Percentiles rank a stretch among this genome's conserved stretches.
Evolutionary conservation across 2,113 vertebrate genomes (phyloP).

Genomic region (Leptodactylus fuscus): DNA sequence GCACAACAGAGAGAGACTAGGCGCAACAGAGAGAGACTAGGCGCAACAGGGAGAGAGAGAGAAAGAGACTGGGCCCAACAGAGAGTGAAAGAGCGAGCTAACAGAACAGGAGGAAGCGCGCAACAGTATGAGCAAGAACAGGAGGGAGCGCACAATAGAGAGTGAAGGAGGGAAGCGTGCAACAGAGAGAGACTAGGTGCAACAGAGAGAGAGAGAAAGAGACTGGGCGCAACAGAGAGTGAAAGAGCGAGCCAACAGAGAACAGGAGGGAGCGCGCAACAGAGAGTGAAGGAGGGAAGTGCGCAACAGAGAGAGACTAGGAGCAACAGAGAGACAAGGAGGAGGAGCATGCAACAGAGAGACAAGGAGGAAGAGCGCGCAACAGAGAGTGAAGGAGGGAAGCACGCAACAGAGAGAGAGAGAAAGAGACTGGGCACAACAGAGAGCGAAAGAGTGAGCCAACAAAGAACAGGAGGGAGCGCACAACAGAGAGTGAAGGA

Average conservation of each 20-base stretch:
- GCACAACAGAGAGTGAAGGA: no score
- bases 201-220: no score
- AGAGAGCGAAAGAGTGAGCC: background rate
- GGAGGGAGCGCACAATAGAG: background rate
- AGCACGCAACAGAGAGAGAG: background rate
- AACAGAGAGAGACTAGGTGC: background rate
- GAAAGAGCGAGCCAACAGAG: background rate
- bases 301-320: no score
- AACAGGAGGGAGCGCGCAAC: no score
- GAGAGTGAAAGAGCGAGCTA: background rate
- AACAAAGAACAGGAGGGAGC: no score
- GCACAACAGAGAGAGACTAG: background rate
- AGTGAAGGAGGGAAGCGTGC: background rate
- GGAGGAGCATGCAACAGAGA: background rate
- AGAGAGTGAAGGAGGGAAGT: no score
- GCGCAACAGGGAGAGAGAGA: background rate
- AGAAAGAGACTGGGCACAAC: background rate
- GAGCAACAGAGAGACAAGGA: background rate
- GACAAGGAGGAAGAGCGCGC: background rate
- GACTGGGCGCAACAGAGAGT: background rate
- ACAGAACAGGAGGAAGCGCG: background rate
- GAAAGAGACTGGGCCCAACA: background rate
- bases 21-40: background rate
- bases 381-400: background rate
- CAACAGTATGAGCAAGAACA: background rate